Conservation (phyloP, 2,888 invertebrate genomes). For the Corbicula japonica region DNA sequence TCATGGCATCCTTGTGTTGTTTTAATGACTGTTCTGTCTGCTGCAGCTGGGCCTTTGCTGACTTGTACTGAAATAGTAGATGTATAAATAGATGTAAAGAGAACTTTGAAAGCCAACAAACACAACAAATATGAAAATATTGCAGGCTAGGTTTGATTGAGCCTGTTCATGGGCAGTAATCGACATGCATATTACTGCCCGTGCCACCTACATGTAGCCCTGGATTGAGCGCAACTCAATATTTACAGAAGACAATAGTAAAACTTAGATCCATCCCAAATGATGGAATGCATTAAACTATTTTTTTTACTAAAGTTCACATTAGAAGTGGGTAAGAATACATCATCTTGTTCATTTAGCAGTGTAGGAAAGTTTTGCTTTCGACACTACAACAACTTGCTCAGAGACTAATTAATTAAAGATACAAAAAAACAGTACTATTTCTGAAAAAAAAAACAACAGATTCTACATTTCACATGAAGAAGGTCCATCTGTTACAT, state of each 20-base stretch:
- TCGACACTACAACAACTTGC: no score
- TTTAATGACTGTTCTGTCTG: slow-evolving; percentile 65
- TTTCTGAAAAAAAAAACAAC: no score
- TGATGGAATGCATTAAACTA: no score
- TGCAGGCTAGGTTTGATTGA: not conserved
- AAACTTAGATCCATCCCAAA: no score
- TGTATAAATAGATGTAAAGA: not conserved
- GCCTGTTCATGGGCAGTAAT: not conserved
- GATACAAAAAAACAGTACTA: no score
- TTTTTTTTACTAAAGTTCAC: no score
- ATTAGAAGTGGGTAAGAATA: no score
- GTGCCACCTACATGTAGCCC: not conserved
- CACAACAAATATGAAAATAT: not conserved
- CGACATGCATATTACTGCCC: not conserved
- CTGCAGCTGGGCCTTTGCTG: slow-evolving; percentile 61
- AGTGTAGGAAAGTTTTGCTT: no score
- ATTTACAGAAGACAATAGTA: not conserved
- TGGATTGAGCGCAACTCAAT: not conserved
- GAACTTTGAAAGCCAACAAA: not conserved
- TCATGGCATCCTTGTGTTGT: slow-evolving; percentile 70
- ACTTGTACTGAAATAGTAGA: slow-evolving; percentile 64
- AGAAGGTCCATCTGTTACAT: no score
- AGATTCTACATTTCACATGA: no score
- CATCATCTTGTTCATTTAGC: no score
- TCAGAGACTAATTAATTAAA: no score